These are phyloP conservation scores for Isichthys henryi DNA, from an alignment of 2,113 vertebrate species.

Conservation along the genomic window DNA sequence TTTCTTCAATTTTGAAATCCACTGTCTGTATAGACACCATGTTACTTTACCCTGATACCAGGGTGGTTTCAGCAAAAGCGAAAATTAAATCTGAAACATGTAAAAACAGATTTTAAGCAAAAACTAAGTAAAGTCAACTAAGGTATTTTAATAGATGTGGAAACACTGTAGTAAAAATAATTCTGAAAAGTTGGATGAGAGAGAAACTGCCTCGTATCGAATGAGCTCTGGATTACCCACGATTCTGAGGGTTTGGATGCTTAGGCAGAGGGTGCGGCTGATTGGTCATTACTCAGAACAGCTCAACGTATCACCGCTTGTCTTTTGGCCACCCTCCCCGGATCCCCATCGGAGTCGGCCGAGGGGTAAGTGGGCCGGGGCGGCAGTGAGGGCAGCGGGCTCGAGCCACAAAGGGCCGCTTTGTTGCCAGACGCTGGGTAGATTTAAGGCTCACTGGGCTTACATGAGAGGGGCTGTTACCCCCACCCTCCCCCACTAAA, in stretches of 20 bases:
- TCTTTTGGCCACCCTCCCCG: neutral
- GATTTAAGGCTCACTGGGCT: conserved; percentile 29
- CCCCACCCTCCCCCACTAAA: neutral
- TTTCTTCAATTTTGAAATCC: neutral
- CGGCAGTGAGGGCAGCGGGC: conserved; percentile 47
- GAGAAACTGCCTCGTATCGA: neutral
- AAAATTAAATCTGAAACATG: neutral
- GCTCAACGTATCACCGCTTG: neutral
- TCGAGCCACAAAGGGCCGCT: conserved; percentile 43
- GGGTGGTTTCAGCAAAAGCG: neutral
- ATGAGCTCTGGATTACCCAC: neutral
- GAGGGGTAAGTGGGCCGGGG: conserved; percentile 38
- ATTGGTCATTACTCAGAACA: neutral
- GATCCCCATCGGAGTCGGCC: neutral
- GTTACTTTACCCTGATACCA: neutral
- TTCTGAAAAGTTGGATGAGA: neutral
- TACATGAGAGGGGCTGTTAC: neutral
- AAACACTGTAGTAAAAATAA: neutral
- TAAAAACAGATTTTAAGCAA: neutral
- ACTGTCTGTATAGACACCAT: neutral
- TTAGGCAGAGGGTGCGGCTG: neutral
- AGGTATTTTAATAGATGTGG: neutral
- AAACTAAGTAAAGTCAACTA: neutral
- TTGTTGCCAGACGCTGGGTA: conserved; percentile 41
- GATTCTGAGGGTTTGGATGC: neutral